phyloP scores from a whole-genome alignment of 2,113 vertebrate species.

The Melanocharis versteri region DNA sequence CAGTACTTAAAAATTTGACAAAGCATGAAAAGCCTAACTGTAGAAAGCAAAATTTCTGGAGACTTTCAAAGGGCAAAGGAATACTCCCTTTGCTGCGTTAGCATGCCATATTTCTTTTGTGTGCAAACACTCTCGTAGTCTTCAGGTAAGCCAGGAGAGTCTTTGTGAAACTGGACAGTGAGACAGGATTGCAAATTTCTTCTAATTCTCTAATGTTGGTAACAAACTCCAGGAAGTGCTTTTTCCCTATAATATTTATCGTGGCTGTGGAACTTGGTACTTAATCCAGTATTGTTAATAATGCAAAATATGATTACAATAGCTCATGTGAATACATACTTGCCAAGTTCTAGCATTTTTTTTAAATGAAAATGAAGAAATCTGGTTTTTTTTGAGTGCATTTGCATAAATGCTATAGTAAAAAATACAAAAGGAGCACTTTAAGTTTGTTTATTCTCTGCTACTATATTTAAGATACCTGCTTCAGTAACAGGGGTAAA shows the following conservation, averaged over 20 bases:
- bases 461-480: neutral
- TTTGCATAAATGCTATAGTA: neutral
- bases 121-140: neutral
- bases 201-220: neutral
- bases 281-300: neutral
- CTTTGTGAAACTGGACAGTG: neutral
- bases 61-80: neutral
- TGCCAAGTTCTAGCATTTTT: neutral
- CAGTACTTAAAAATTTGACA: neutral
- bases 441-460: conserved; percentile 7
- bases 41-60: neutral
- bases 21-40: neutral
- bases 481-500: neutral
- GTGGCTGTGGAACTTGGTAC: neutral
- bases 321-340: neutral
- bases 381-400: neutral
- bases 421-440: neutral
- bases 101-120: neutral
- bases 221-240: neutral
- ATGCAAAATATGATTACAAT: neutral
- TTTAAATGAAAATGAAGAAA: neutral
- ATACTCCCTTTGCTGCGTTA: neutral
- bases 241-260: neutral
- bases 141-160: neutral
- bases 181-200: neutral